A percentile compares a stretch with the other conserved stretches of the same genome.
phyloP scores from a whole-genome alignment of 2,888 invertebrate species.

The Erannis defoliaria region DNA sequence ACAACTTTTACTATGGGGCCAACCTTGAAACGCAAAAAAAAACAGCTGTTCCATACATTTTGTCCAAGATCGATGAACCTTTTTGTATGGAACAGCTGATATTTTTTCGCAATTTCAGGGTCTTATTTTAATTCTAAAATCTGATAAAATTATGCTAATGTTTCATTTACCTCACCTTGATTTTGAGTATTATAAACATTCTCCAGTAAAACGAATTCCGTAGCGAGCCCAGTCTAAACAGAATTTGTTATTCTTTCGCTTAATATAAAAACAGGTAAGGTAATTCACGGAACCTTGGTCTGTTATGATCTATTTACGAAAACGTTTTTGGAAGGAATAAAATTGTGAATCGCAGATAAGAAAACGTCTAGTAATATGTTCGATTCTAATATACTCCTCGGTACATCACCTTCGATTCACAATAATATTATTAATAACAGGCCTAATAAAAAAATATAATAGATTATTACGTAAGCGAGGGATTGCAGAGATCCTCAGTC shows the following conservation, averaged over 20 bases:
- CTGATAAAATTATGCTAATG: background rate
- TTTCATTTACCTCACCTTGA: conserved; percentile 23
- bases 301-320: background rate
- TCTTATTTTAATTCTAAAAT: background rate
- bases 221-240: conserved; percentile 24
- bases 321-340: background rate
- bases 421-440: too few relatives aligned
- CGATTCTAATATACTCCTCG: too few relatives aligned
- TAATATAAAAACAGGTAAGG: conserved; percentile 16
- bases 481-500: too few relatives aligned
- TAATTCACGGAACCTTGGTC: conserved; percentile 10
- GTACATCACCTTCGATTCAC: too few relatives aligned
- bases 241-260: conserved; percentile 23
- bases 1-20: too few relatives aligned
- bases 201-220: conserved; percentile 19
- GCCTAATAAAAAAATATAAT: too few relatives aligned
- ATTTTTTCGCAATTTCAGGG: background rate
- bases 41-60: too few relatives aligned
- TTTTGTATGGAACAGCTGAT: too few relatives aligned
- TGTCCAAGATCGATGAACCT: too few relatives aligned
- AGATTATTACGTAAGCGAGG: too few relatives aligned
- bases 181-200: conserved; percentile 22
- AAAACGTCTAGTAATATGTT: background rate
- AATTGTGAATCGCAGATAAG: background rate
- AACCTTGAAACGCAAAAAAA: too few relatives aligned